Evolutionary conservation across 2,888 invertebrate species (phyloP).

Genomic region (Lepetodrilus schrolli): DNA sequence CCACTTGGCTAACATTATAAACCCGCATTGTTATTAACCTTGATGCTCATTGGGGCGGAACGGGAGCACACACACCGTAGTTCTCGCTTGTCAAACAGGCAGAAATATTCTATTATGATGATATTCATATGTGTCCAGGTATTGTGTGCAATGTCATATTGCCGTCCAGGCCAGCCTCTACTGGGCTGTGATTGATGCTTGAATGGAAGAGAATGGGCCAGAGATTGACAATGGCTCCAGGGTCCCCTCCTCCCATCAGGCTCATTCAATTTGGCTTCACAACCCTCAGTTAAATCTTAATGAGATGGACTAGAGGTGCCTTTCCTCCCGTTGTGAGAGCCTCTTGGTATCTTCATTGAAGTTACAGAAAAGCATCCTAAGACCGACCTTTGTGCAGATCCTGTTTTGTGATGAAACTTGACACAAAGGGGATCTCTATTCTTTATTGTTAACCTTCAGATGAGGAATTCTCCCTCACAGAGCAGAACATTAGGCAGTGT

Average conservation of each 20-base stretch:
- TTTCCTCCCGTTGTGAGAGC: background rate
- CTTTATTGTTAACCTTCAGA: background rate
- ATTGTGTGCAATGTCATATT: background rate
- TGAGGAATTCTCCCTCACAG: too few relatives aligned
- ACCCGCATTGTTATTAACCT: background rate
- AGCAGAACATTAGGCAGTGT: too few relatives aligned
- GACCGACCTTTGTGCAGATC: background rate
- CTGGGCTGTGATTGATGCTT: background rate
- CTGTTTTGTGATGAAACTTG: background rate
- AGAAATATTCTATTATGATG: constrained; percentile 1
- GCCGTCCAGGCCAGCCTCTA: background rate
- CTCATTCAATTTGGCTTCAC: constrained; percentile 17
- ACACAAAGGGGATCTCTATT: background rate
- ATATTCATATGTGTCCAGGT: constrained; percentile 22
- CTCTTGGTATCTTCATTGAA: background rate
- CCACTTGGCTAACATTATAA: background rate
- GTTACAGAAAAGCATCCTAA: background rate
- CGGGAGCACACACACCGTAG: background rate
- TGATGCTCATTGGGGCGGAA: background rate
- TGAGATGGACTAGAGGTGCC: background rate
- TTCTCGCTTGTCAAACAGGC: background rate
- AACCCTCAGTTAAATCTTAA: constrained; percentile 21
- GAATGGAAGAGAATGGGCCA: background rate
- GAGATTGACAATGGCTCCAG: constrained; percentile 14
- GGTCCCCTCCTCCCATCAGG: background rate